phyloP scores from a whole-genome alignment of 2,797 vertebrate species.

The Cephalopachus bancanus region DNA sequence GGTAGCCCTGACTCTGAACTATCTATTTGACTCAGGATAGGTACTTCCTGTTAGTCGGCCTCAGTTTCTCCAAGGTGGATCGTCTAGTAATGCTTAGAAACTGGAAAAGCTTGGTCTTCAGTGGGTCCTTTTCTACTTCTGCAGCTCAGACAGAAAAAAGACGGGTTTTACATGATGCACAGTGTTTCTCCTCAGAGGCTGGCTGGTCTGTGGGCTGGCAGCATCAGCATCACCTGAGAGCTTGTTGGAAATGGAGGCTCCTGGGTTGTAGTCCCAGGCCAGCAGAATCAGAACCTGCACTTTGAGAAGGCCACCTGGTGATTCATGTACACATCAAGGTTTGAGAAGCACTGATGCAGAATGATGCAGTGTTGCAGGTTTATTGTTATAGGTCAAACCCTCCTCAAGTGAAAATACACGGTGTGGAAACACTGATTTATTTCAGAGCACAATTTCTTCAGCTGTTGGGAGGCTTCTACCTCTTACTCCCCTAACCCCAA shows the following conservation, averaged over 20 bases:
- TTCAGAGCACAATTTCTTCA: background rate
- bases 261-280: background rate
- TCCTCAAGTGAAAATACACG: background rate
- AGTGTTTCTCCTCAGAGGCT: background rate
- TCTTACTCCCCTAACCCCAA: background rate
- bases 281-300: background rate
- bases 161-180: background rate
- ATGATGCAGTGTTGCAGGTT: background rate
- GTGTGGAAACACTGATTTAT: background rate
- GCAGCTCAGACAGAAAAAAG: background rate
- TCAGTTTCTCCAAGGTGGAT: background rate
- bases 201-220: background rate
- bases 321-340: background rate
- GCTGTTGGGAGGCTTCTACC: background rate
- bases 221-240: background rate
- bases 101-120: background rate
- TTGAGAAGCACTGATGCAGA: background rate
- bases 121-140: background rate
- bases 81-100: constrained; percentile 1
- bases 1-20: background rate
- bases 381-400: background rate
- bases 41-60: background rate
- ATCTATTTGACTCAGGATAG: background rate
- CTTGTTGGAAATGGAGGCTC: background rate
- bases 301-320: background rate